These are phyloP conservation scores for Sinhomidia bicolor DNA, from an alignment of 2,888 invertebrate species.

Conservation along the genomic window DNA sequence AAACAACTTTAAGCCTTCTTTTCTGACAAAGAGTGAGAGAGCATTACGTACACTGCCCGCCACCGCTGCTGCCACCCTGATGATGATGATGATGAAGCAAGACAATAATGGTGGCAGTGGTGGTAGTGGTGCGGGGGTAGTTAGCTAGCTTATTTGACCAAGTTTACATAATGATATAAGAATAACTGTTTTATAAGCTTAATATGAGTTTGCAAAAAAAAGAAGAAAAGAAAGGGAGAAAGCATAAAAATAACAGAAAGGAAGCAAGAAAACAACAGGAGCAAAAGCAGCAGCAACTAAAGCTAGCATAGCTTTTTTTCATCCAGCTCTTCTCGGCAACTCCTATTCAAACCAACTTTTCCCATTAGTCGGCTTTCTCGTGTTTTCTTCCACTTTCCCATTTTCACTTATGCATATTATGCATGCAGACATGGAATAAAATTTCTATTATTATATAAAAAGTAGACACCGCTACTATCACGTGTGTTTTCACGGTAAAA, in stretches of 20 bases:
- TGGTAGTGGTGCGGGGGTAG: background rate
- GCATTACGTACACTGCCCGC: background rate
- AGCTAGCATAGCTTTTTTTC: no score
- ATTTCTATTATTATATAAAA: background rate
- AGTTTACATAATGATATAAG: conserved; percentile 43
- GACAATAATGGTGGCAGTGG: background rate
- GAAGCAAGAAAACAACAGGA: conserved; percentile 37
- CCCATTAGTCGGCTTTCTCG: conserved; percentile 61
- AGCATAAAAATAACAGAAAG: conserved; percentile 32
- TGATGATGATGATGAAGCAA: background rate
- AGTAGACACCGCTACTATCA: background rate
- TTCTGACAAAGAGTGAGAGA: background rate
- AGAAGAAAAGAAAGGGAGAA: conserved; percentile 21
- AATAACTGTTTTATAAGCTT: conserved; percentile 17
- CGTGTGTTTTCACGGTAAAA: conserved; percentile 11
- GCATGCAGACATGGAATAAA: background rate
- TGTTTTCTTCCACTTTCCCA: conserved; percentile 43
- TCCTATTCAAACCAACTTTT: conserved; percentile 63
- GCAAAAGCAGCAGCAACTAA: background rate
- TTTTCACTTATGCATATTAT: conserved; percentile 5
- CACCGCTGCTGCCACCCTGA: background rate
- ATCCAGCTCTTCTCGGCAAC: conserved; percentile 26
- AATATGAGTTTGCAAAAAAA: conserved; percentile 6
- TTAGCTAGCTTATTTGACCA: conserved; percentile 21
- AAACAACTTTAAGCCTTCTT: conserved; percentile 42